Percentiles rank a stretch among this genome's conserved stretches.
phyloP scores from a whole-genome alignment of 1,140 invertebrate species.

The Pogonomyrmex californicus region DNA sequence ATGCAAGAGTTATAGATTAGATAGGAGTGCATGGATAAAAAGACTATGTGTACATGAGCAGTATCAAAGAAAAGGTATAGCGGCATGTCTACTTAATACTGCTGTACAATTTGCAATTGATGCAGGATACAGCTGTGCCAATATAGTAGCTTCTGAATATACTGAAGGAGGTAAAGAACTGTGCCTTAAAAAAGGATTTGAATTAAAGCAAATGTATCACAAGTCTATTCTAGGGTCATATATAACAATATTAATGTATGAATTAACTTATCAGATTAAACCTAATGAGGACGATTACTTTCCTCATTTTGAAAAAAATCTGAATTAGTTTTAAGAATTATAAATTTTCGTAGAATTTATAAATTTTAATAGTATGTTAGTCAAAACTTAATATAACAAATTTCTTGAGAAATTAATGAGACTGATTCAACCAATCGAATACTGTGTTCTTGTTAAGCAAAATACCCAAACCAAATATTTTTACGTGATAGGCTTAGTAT shows the following conservation, averaged over 20 bases:
- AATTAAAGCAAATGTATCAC: constrained; percentile 87
- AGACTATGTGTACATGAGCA: constrained; percentile 85
- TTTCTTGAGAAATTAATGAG: constrained; percentile 11
- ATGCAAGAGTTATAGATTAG: constrained; percentile 82
- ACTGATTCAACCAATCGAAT: background rate
- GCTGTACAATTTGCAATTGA: constrained; percentile 86
- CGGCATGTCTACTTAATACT: constrained; percentile 83
- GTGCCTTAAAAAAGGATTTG: constrained; percentile 87
- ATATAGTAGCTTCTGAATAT: constrained; percentile 87
- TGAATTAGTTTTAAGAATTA: background rate
- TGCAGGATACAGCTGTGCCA: constrained; percentile 85
- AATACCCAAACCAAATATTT: constrained; percentile 6
- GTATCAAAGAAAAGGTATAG: constrained; percentile 86
- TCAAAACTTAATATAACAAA: background rate
- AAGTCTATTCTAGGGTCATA: constrained; percentile 85
- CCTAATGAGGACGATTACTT: constrained; percentile 76
- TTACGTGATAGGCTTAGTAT: constrained; percentile 14
- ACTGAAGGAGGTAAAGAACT: constrained; percentile 86
- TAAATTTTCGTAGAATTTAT: background rate
- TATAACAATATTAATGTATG: constrained; percentile 85
- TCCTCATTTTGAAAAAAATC: constrained; percentile 2
- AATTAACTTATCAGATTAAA: constrained; percentile 84
- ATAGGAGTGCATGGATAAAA: constrained; percentile 87
- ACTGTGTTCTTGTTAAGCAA: background rate
- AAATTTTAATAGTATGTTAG: background rate